Conservation (phyloP, 2,888 invertebrate species). For the Papilio elwesi region DNA sequence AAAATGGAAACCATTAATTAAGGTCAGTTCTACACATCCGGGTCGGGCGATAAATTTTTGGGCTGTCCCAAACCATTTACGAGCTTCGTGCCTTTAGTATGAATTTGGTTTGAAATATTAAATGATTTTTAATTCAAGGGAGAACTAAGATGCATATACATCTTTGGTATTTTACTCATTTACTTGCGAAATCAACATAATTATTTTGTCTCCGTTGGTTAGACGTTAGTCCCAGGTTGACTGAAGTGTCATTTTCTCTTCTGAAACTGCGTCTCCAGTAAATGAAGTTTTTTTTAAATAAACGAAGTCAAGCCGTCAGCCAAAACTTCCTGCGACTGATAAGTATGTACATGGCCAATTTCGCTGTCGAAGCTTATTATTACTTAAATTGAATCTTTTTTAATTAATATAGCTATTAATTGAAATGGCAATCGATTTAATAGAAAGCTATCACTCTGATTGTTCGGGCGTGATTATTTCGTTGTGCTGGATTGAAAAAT, state of each 20-base stretch:
- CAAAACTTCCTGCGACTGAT: too few relatives aligned
- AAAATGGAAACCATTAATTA: slow-evolving; percentile 13
- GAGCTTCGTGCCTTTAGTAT: neutral
- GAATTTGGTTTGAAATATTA: neutral
- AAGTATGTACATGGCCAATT: too few relatives aligned
- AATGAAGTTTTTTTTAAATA: too few relatives aligned
- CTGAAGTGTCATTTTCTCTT: too few relatives aligned
- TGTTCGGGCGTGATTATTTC: slow-evolving; percentile 23
- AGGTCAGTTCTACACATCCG: slow-evolving; percentile 16
- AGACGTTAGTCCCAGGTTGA: too few relatives aligned
- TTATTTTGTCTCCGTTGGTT: too few relatives aligned
- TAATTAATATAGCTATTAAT: neutral
- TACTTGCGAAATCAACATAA: too few relatives aligned
- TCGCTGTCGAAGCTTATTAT: too few relatives aligned
- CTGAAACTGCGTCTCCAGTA: too few relatives aligned
- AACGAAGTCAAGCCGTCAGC: too few relatives aligned
- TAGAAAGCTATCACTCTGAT: slow-evolving; percentile 22
- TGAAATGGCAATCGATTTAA: neutral
- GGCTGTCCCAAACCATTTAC: slow-evolving; percentile 18
- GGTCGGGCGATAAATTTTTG: slow-evolving; percentile 7
- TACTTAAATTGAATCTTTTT: neutral
- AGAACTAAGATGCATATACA: too few relatives aligned
- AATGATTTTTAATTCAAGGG: neutral
- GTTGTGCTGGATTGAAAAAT: slow-evolving; percentile 24
- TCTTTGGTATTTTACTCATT: neutral